Evolutionary conservation across 2,888 invertebrate genomes (phyloP).

Genomic region (Drosophila atroscutellata): DNA sequence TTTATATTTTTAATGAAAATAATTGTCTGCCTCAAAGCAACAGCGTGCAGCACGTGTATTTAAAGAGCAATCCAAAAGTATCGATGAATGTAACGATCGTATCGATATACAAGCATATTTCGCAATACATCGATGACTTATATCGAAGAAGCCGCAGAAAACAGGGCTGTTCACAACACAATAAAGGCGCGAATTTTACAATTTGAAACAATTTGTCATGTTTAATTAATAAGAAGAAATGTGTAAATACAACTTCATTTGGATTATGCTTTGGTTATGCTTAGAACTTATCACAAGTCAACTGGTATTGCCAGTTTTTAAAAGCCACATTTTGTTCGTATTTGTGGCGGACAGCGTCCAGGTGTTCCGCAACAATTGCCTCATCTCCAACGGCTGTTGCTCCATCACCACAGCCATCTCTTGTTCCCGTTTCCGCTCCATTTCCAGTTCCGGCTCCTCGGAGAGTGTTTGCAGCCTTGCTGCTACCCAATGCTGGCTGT

Average conservation of each 20-base stretch:
- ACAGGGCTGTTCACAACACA: conserved; percentile 20
- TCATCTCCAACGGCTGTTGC: conserved; percentile 48
- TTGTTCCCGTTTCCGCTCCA: conserved; percentile 46
- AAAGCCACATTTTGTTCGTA: conserved; percentile 81
- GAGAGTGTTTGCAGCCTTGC: conserved; percentile 62
- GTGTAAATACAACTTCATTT: conserved; percentile 8
- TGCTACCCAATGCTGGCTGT: conserved; percentile 42
- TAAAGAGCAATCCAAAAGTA: conserved; percentile 11
- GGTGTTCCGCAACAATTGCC: conserved; percentile 64
- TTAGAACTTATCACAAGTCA: conserved; percentile 84
- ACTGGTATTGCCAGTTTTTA: conserved; percentile 85
- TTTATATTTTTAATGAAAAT: background rate
- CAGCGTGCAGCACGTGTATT: conserved; percentile 49
- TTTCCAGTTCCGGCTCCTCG: conserved; percentile 53
- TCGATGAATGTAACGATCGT: background rate
- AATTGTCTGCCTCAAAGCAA: conserved; percentile 1
- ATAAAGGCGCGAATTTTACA: background rate
- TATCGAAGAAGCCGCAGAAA: background rate
- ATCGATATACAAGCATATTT: conserved; percentile 15
- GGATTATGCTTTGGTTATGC: conserved; percentile 43
- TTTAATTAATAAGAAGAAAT: conserved; percentile 17
- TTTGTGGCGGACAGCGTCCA: conserved; percentile 78
- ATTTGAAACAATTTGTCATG: background rate
- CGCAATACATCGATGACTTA: conserved; percentile 16
- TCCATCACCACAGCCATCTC: conserved; percentile 42